Percentiles rank a stretch among this genome's conserved stretches.
These are phyloP conservation scores for Leptopilina myrica DNA, from an alignment of 2,888 invertebrate species.

Conservation along the genomic window DNA sequence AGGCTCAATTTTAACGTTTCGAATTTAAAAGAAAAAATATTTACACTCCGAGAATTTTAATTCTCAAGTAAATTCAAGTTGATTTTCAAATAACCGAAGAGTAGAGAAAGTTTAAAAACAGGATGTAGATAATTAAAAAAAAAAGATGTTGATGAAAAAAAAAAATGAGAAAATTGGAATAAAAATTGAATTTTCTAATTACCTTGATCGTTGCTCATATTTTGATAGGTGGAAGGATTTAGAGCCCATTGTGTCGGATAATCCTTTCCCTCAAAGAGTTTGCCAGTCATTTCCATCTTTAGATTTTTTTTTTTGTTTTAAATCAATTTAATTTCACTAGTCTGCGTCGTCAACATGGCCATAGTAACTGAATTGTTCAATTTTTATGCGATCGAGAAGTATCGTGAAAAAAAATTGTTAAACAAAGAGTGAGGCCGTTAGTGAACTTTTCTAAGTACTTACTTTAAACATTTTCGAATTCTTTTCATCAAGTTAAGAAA, in stretches of 20 bases:
- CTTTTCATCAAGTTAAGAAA: background rate
- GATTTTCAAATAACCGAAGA: no score
- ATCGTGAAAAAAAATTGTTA: background rate
- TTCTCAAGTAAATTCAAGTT: no score
- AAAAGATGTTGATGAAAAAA: background rate
- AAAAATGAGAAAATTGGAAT: background rate
- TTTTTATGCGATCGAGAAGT: background rate
- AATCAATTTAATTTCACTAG: constrained; percentile 27
- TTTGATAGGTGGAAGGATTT: constrained; percentile 89
- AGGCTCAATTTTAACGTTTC: no score
- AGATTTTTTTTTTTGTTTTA: constrained; percentile 6
- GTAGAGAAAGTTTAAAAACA: no score
- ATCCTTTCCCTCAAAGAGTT: constrained; percentile 80
- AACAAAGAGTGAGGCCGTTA: background rate
- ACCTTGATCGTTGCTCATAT: constrained; percentile 88
- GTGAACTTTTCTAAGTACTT: background rate
- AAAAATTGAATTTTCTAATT: constrained; percentile 47
- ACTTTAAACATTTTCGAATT: constrained; percentile 2
- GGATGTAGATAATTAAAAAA: background rate
- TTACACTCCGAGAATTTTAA: no score
- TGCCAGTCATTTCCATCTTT: constrained; percentile 73
- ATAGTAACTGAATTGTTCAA: constrained; percentile 21
- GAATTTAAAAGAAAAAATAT: no score
- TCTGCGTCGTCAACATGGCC: constrained; percentile 29
- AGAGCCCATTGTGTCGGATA: constrained; percentile 88